Percentiles rank a stretch among this genome's conserved stretches.
phyloP scores from a whole-genome alignment of 1,140 invertebrate genomes.

The Drosophila triauraria region DNA sequence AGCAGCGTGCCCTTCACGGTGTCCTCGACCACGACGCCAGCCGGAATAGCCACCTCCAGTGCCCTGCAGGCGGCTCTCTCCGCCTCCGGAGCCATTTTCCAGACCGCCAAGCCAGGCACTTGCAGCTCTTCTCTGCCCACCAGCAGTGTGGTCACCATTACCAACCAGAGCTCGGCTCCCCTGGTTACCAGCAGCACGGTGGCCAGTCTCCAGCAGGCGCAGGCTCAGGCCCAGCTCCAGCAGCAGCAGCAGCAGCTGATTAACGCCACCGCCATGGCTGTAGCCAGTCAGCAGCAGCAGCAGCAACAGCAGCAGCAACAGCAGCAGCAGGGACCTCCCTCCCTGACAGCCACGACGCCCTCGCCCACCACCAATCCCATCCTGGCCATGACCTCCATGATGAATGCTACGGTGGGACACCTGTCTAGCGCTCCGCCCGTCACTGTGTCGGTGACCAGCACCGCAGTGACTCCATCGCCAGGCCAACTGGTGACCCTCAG shows the following conservation, averaged over 20 bases:
- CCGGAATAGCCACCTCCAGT: constrained; percentile 76
- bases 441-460: constrained; percentile 41
- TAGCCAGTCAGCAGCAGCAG: constrained; percentile 70
- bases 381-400: constrained; percentile 83
- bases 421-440: constrained; percentile 51
- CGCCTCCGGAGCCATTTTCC: constrained; percentile 59
- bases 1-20: constrained; percentile 84
- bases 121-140: constrained; percentile 54
- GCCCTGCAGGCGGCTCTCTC: constrained; percentile 64
- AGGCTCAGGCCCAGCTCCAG: constrained; percentile 46
- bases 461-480: constrained; percentile 32
- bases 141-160: constrained; percentile 77
- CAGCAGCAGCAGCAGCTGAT: constrained; percentile 78
- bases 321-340: constrained; percentile 43
- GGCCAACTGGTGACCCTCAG: constrained; percentile 55
- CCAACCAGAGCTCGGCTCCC: constrained; percentile 70
- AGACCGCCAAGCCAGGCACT: constrained; percentile 56
- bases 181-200: constrained; percentile 75
- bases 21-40: constrained; percentile 85
- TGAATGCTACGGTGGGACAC: constrained; percentile 71
- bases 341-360: constrained; percentile 56
- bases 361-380: constrained; percentile 80
- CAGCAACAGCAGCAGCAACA: constrained; percentile 51
- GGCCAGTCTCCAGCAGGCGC: constrained; percentile 65
- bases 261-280: constrained; percentile 56